These are phyloP conservation scores for Abrostola tripartita DNA, from an alignment of 2,888 invertebrate species.

Conservation along the genomic window DNA sequence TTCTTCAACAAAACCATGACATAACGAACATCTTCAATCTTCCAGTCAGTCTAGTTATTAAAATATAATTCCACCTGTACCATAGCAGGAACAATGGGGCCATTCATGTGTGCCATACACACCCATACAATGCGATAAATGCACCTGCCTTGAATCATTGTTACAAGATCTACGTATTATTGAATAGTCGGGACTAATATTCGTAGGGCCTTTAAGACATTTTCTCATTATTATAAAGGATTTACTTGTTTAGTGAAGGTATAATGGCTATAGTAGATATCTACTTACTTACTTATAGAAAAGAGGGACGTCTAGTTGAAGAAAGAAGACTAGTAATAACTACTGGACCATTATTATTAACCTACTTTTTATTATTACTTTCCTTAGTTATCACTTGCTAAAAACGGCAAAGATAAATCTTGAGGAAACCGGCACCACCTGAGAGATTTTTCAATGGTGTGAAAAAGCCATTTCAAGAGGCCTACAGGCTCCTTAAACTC, in stretches of 20 bases:
- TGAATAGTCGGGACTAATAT: constrained; percentile 1
- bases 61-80: constrained; percentile 50
- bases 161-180: constrained; percentile 20
- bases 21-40: background rate
- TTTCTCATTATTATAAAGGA: background rate
- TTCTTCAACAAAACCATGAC: background rate
- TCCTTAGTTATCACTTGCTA: too few relatives aligned
- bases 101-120: constrained; percentile 54
- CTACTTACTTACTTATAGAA: too few relatives aligned
- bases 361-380: too few relatives aligned
- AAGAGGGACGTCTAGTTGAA: too few relatives aligned
- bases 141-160: constrained; percentile 55
- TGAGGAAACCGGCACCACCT: too few relatives aligned
- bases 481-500: too few relatives aligned
- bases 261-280: too few relatives aligned
- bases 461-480: too few relatives aligned
- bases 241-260: background rate
- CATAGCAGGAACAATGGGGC: constrained; percentile 58
- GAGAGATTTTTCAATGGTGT: too few relatives aligned
- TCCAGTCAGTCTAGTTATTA: constrained; percentile 31
- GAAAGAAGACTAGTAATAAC: too few relatives aligned
- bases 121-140: constrained; percentile 45
- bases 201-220: background rate
- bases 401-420: too few relatives aligned
- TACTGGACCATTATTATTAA: too few relatives aligned